Base-by-base conservation (phyloP, 2,888 invertebrate species). In the Theretra japonica region DNA sequence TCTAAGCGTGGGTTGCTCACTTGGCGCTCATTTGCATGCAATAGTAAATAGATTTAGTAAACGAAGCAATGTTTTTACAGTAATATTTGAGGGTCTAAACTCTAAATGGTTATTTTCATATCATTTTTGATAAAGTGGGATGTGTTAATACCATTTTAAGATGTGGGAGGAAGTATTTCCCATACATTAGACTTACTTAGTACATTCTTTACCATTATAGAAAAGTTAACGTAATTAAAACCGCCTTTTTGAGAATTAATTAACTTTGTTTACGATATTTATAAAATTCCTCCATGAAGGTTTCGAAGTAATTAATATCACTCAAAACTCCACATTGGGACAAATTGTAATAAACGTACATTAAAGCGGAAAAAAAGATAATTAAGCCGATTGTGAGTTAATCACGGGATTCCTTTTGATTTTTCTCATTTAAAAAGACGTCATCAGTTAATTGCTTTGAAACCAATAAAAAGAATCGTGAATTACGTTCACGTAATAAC, bases 401-500 rank as follows among this genome's bases (percentile, higher is more conserved):
- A 65, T 65, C 65, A 65, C 48, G 41, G 33, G 65, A 65, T 65
- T 48, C 41, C 65, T 48, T 65, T 65, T 65, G 65, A 65, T 65
- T 48, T 48, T 65, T 65, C 65, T 48, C 65, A 65, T 65, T 65
- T 48, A 65, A 83, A 62, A 65, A 81, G 82, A 80, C 80, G 77
- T 76, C 80, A 79, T 77, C 81, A 88, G 83, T 86, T 86, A 87
- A 88, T 88, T 87, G 86, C 83, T 83, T 72, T 75, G 79, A 82
- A 86, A 87, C 88, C 87, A 87, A 88, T 90, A 88, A 88, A 87
- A 80, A 85, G 83, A 88, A 82, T 79, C 78, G 78, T 82, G 88
- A 88, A 85, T 88, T 87, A 88, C 86, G 83, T 84, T 81, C 82
- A 78, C 84, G 82, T 84, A 85, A 80, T 65, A 56, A 68, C 65